These are phyloP conservation scores for Morpho deidamia DNA, from an alignment of 2,888 invertebrate species.

Conservation along the genomic window DNA sequence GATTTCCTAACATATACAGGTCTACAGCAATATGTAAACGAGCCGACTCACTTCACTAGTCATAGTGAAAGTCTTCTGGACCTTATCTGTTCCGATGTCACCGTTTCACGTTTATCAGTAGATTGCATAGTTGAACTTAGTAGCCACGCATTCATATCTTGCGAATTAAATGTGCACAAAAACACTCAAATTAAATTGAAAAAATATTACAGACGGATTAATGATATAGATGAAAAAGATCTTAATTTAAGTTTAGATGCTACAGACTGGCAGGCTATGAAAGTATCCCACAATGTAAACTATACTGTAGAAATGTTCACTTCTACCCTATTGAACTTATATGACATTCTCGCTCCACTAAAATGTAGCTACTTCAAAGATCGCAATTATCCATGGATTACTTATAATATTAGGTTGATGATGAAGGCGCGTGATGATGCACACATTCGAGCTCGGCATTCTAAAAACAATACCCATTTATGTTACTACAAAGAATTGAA, in stretches of 20 bases:
- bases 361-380: not conserved
- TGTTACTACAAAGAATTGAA: not conserved
- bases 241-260: not conserved
- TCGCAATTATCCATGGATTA: not conserved
- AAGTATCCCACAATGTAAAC: not conserved
- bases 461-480: not conserved
- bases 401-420: too few species aligned
- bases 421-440: not conserved
- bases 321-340: not conserved
- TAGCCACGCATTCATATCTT: not conserved
- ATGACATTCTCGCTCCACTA: not conserved
- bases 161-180: not conserved
- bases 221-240: not conserved
- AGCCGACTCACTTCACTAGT: constrained; percentile 11
- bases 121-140: not conserved
- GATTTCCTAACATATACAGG: not conserved
- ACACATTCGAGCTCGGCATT: not conserved
- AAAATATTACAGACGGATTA: not conserved
- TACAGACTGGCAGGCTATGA: not conserved
- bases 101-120: not conserved
- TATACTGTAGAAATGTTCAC: not conserved
- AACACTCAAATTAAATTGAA: not conserved
- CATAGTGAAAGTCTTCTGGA: constrained; percentile 9
- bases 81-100: constrained; percentile 5
- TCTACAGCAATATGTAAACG: not conserved